phyloP scores from a whole-genome alignment of 2,888 invertebrate species.

The Cerastis rubricosa region DNA sequence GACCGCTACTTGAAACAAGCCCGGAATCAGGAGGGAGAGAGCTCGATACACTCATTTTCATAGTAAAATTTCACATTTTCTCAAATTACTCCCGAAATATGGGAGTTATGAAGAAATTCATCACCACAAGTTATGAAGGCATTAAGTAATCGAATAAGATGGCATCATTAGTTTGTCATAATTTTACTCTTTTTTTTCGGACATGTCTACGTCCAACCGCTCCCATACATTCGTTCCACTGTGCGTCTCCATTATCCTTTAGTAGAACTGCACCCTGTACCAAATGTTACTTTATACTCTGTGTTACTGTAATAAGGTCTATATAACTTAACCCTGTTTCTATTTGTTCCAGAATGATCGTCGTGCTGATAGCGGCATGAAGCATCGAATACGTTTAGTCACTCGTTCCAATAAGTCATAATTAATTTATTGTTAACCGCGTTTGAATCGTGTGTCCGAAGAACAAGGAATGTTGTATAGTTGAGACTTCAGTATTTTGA shows the following conservation, averaged over 20 bases:
- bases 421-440: slow-evolving; percentile 72
- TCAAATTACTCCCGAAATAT: too few relatives aligned
- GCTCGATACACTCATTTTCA: too few relatives aligned
- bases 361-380: slow-evolving; percentile 87
- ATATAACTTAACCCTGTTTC: slow-evolving; percentile 24
- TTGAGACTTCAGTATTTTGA: slow-evolving; percentile 82
- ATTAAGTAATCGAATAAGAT: too few relatives aligned
- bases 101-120: too few relatives aligned
- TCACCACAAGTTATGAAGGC: too few relatives aligned
- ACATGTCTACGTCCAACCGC: too few relatives aligned
- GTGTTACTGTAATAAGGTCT: neutral
- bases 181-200: too few relatives aligned
- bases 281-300: neutral
- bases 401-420: slow-evolving; percentile 77
- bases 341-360: slow-evolving; percentile 88
- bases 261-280: neutral
- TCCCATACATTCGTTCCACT: too few relatives aligned
- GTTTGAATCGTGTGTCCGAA: slow-evolving; percentile 64
- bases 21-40: too few relatives aligned
- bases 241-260: neutral
- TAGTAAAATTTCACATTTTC: too few relatives aligned
- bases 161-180: too few relatives aligned
- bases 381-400: slow-evolving; percentile 64
- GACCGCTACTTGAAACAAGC: too few relatives aligned
- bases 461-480: slow-evolving; percentile 74